Evolutionary conservation across 2,113 vertebrate species (phyloP).

Genomic region (Copsychus sechellarum): DNA sequence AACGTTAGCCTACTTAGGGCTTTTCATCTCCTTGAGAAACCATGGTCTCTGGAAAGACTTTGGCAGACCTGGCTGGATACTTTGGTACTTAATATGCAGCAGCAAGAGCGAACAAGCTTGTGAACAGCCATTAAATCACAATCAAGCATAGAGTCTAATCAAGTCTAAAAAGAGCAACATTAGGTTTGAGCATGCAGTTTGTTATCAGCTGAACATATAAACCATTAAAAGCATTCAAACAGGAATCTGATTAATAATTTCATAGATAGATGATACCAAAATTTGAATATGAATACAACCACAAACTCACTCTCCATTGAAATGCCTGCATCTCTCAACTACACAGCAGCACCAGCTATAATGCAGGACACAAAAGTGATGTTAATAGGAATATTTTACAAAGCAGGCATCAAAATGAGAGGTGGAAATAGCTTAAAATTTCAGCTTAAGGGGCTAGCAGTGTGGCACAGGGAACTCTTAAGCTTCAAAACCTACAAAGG

Average conservation of each 20-base stretch:
- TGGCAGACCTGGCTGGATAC: slow-evolving; percentile 53
- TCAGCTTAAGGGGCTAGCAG: neutral
- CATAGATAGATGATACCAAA: slow-evolving; percentile 10
- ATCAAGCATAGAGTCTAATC: slow-evolving; percentile 22
- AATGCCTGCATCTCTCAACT: slow-evolving; percentile 2
- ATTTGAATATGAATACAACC: slow-evolving; percentile 63
- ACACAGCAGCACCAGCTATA: neutral
- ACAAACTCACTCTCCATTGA: neutral
- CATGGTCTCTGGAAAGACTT: slow-evolving; percentile 24
- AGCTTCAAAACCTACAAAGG: neutral
- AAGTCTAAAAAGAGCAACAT: slow-evolving; percentile 29
- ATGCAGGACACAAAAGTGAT: neutral
- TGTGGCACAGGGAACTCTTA: neutral
- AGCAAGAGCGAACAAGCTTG: slow-evolving; percentile 57
- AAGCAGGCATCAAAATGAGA: neutral
- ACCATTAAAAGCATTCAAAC: slow-evolving; percentile 16
- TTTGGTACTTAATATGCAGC: slow-evolving; percentile 53
- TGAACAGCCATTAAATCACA: slow-evolving; percentile 49
- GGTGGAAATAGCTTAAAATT: neutral
- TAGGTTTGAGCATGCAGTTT: slow-evolving; percentile 14
- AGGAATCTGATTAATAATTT: slow-evolving; percentile 7
- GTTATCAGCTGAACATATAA: slow-evolving; percentile 37
- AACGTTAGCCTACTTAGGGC: slow-evolving; percentile 23
- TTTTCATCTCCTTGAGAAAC: slow-evolving; percentile 60
- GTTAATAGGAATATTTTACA: neutral